These are phyloP conservation scores for Sesamia nonagrioides DNA, from an alignment of 1,140 invertebrate genomes.

Conservation along the genomic window DNA sequence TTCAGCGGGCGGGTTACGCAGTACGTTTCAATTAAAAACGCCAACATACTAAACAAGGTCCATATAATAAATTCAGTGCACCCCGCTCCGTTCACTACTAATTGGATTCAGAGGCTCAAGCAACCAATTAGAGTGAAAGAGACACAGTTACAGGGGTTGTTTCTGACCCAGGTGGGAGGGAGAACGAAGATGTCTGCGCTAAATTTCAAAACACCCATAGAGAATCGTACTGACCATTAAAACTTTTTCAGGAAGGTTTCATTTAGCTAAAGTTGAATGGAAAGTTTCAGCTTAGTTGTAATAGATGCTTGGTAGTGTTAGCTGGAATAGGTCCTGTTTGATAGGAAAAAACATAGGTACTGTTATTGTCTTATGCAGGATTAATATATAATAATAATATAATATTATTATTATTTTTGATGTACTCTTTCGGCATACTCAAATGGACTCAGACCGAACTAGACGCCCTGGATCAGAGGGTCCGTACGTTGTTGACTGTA, in stretches of 20 bases:
- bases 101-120: slow-evolving; percentile 75
- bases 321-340: too few relatives aligned
- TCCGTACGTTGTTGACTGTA: too few relatives aligned
- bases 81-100: slow-evolving; percentile 68
- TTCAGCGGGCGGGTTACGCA: slow-evolving; percentile 61
- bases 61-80: slow-evolving; percentile 77
- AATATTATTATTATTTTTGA: too few relatives aligned
- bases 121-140: slow-evolving; percentile 55
- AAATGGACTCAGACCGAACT: too few relatives aligned
- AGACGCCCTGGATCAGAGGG: too few relatives aligned
- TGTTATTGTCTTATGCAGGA: too few relatives aligned
- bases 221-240: background rate
- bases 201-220: slow-evolving; percentile 24
- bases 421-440: too few relatives aligned
- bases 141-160: slow-evolving; percentile 23
- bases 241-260: slow-evolving; percentile 1
- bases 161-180: slow-evolving; percentile 17
- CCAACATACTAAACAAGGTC: slow-evolving; percentile 72
- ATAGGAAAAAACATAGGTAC: too few relatives aligned
- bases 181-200: slow-evolving; percentile 3
- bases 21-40: slow-evolving; percentile 76
- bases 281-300: background rate
- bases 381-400: too few relatives aligned
- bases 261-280: background rate
- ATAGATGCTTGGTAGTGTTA: background rate